Percentiles rank a stretch among this genome's conserved stretches.
Evolutionary conservation across 2,888 invertebrate genomes (phyloP).

Genomic region (Limulus polyphemus): DNA sequence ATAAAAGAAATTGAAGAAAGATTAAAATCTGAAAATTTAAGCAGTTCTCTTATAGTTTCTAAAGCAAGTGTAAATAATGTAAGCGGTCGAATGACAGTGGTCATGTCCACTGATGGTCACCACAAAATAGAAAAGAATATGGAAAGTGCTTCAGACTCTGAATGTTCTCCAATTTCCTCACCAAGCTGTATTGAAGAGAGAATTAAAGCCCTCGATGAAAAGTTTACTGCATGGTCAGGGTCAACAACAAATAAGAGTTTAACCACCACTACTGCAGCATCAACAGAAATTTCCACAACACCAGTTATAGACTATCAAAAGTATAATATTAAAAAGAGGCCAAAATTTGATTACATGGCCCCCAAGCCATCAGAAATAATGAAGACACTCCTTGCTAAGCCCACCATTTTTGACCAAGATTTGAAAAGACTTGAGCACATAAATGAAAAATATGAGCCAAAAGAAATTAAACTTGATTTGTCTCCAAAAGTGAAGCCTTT

Average conservation of each 20-base stretch:
- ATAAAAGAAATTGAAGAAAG: too few species aligned
- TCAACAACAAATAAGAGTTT: conserved; percentile 21
- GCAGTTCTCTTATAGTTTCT: too few species aligned
- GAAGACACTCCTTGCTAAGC: conserved; percentile 76
- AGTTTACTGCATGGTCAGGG: conserved; percentile 73
- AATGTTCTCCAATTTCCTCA: conserved; percentile 18
- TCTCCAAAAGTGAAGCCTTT: conserved; percentile 22
- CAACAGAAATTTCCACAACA: conserved; percentile 4
- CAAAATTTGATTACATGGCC: conserved; percentile 26
- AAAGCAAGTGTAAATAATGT: too few species aligned
- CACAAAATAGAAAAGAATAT: conserved; percentile 2
- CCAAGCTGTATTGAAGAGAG: conserved; percentile 67
- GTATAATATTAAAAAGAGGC: conserved; percentile 34
- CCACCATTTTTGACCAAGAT: conserved; percentile 92
- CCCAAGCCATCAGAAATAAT: conserved; percentile 88
- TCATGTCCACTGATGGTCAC: background rate
- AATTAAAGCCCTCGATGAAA: conserved; percentile 81
- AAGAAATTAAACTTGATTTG: conserved; percentile 26
- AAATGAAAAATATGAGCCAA: conserved; percentile 60
- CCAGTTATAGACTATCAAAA: conserved; percentile 32
- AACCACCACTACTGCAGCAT: background rate
- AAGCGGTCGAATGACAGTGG: background rate
- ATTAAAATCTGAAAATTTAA: background rate
- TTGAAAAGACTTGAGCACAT: conserved; percentile 71
- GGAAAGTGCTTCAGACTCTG: conserved; percentile 20